Conservation (phyloP, 2,113 vertebrate genomes). For the Rhinoderma darwinii region DNA sequence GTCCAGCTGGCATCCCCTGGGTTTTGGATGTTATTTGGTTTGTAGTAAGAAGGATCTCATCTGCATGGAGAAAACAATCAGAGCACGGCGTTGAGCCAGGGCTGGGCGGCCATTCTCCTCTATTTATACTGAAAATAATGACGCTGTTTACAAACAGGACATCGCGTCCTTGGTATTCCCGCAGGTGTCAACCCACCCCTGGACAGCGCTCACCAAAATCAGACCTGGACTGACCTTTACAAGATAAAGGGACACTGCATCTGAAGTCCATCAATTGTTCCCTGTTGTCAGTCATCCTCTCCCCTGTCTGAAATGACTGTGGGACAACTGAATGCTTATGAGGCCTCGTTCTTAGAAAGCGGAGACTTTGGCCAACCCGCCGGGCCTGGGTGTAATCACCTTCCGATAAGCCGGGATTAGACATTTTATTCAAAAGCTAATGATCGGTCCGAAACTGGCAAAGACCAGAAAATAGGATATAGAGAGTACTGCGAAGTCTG, state of each 20-base stretch:
- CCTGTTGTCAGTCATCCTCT: neutral
- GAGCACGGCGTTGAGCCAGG: neutral
- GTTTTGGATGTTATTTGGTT: conserved; percentile 30
- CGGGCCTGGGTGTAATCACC: neutral
- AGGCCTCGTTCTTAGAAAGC: conserved; percentile 26
- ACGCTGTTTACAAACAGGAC: neutral
- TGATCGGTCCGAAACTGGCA: neutral
- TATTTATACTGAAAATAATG: neutral
- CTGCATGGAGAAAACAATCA: conserved; percentile 21
- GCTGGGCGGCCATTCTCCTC: neutral
- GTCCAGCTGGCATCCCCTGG: conserved; percentile 29
- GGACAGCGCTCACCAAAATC: neutral
- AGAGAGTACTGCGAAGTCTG: neutral
- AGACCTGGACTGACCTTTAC: neutral
- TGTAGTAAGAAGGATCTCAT: conserved; percentile 16
- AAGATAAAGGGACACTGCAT: neutral
- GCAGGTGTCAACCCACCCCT: neutral
- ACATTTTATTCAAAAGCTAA: neutral
- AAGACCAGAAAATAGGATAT: neutral
- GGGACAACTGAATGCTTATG: neutral
- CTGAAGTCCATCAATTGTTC: neutral
- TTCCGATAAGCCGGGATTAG: conserved; percentile 16
- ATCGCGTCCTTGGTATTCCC: neutral
- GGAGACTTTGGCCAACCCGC: neutral
- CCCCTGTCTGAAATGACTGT: neutral